A percentile compares a stretch with the other conserved stretches of the same genome.
These are phyloP conservation scores for Boloria euphrosyne DNA, from an alignment of 2,888 invertebrate species.

Conservation along the genomic window DNA sequence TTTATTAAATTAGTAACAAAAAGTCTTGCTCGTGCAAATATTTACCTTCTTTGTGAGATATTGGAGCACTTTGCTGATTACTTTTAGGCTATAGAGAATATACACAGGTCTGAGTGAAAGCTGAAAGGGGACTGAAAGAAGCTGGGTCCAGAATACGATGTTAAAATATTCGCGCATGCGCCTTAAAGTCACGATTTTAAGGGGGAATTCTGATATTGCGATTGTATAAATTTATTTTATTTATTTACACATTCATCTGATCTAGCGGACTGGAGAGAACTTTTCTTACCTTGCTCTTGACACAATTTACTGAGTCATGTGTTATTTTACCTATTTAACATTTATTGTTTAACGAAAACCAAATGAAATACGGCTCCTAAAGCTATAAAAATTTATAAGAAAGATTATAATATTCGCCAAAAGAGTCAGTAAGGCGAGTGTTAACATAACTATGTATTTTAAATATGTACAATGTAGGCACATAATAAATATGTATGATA, in stretches of 20 bases:
- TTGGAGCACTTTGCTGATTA: conserved; percentile 31
- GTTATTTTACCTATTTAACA: too few species aligned
- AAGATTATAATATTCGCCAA: too few species aligned
- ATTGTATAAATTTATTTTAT: not conserved
- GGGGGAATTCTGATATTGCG: conserved; percentile 30
- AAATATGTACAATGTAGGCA: not conserved
- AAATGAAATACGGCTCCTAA: too few species aligned
- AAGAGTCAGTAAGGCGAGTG: too few species aligned
- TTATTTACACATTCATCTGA: not conserved
- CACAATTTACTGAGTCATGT: too few species aligned
- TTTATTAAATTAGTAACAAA: too few species aligned
- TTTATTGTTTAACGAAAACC: too few species aligned
- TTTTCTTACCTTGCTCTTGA: too few species aligned
- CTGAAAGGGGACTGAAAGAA: conserved; percentile 44
- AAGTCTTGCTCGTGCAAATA: not conserved
- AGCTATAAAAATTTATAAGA: too few species aligned
- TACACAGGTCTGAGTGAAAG: conserved; percentile 35
- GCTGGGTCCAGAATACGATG: conserved; percentile 47
- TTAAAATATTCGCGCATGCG: conserved; percentile 59
- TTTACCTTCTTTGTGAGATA: conserved; percentile 31
- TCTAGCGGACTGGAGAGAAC: too few species aligned
- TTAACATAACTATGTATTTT: too few species aligned
- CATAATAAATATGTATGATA: too few species aligned
- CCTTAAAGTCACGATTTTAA: conserved; percentile 35
- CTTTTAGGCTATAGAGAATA: conserved; percentile 13